Percentiles rank a stretch among this genome's conserved stretches.
phyloP scores from a whole-genome alignment of 2,113 vertebrate species.

The Cephalopterus ornatus region DNA sequence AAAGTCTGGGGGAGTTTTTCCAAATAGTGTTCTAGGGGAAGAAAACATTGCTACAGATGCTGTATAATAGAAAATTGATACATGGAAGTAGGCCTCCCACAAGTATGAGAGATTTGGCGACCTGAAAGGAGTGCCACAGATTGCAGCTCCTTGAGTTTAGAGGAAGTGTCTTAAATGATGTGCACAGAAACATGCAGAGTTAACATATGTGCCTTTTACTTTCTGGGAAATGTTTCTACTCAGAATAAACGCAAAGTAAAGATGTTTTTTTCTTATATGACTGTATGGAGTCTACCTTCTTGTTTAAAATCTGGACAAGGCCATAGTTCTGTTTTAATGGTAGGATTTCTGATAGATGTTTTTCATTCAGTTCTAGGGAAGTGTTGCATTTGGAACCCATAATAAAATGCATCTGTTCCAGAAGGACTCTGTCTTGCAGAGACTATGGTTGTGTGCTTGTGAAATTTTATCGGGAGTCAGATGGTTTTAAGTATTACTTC shows the following conservation, averaged over 20 bases:
- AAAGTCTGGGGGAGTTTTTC: constrained; percentile 32
- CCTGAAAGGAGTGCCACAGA: neutral
- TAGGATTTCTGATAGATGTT: neutral
- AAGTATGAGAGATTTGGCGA: neutral
- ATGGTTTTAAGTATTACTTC: neutral
- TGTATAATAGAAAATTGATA: neutral
- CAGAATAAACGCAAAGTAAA: neutral
- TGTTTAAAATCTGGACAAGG: neutral
- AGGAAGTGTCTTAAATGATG: neutral
- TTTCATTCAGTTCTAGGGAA: neutral
- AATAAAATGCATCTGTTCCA: neutral
- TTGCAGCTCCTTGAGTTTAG: neutral
- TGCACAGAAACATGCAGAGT: neutral
- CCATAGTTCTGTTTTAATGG: neutral
- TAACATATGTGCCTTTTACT: neutral
- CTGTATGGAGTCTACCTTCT: neutral
- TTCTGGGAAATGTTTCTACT: neutral
- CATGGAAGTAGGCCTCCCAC: neutral
- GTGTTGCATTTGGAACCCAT: neutral
- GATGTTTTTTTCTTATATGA: neutral
- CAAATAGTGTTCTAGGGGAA: constrained; percentile 11
- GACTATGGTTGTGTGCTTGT: neutral
- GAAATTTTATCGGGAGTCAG: neutral
- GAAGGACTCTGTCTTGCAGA: neutral
- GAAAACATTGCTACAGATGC: neutral